A percentile compares a stretch with the other conserved stretches of the same genome.
Conservation (phyloP, 2,113 vertebrate species). For the Alosa alosa region DNA sequence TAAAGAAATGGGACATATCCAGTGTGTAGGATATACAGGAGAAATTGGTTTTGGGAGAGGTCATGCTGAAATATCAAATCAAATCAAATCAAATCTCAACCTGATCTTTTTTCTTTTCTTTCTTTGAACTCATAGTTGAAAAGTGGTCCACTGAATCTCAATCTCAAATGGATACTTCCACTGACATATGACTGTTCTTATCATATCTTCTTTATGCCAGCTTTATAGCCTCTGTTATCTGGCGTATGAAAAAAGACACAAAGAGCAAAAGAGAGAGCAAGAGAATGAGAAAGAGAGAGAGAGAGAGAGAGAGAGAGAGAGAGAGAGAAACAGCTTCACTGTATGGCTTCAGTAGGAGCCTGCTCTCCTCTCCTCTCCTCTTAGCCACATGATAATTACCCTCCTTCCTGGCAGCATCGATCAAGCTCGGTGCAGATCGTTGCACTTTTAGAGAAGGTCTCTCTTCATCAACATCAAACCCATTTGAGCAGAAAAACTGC, state of each 20-base stretch:
- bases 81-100: no score
- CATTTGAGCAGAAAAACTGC: conserved; percentile 79
- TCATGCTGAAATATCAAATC: background rate
- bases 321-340: conserved; percentile 44
- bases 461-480: conserved; percentile 80
- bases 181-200: conserved; percentile 28
- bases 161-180: background rate
- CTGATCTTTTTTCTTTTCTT: background rate
- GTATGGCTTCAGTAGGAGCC: conserved; percentile 37
- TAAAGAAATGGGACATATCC: background rate
- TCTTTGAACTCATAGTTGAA: background rate
- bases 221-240: conserved; percentile 27
- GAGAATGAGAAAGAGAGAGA: conserved; percentile 47
- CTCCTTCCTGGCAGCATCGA: conserved; percentile 62
- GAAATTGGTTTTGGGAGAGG: background rate
- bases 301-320: conserved; percentile 48
- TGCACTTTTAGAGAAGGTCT: conserved; percentile 73
- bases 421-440: conserved; percentile 71
- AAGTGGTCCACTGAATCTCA: background rate
- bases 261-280: background rate
- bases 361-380: conserved; percentile 43
- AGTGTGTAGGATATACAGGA: background rate
- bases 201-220: background rate
- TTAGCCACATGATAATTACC: conserved; percentile 60
- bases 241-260: conserved; percentile 40